Evolutionary conservation across 2,888 invertebrate species (phyloP).

Genomic region (Megaustenia siamemsis): DNA sequence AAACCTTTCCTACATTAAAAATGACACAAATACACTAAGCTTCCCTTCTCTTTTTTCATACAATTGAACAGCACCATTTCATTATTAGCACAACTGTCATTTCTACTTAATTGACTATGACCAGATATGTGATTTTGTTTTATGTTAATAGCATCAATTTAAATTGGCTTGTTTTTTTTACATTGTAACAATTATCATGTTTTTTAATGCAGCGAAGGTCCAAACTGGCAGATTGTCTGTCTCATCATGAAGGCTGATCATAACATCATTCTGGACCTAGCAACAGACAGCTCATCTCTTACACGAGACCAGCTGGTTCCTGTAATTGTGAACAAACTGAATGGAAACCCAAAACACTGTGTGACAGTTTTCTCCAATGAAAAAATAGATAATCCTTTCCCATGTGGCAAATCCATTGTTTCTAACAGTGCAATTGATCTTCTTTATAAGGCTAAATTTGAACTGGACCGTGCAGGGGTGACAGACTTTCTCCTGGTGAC

Average conservation of each 20-base stretch:
- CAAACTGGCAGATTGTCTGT: background rate
- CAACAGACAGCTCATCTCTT: constrained; percentile 18
- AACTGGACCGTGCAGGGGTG: constrained; percentile 47
- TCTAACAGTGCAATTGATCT: constrained; percentile 48
- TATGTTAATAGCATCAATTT: no score
- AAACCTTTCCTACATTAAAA: no score
- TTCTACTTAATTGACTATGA: no score
- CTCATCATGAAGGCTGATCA: constrained; percentile 12
- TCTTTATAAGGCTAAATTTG: constrained; percentile 55
- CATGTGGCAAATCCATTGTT: background rate
- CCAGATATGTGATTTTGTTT: no score
- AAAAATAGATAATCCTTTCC: background rate
- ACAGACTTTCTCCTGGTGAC: constrained; percentile 50
- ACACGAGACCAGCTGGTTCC: constrained; percentile 25
- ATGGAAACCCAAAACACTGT: constrained; percentile 5
- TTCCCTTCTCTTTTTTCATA: no score
- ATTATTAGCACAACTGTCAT: no score
- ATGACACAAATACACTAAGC: no score
- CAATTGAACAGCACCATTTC: no score
- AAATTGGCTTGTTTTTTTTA: no score
- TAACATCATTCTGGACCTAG: constrained; percentile 41
- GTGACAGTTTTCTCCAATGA: background rate
- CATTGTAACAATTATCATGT: no score
- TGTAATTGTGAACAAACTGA: constrained; percentile 21
- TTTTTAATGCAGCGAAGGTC: no score